Conservation (phyloP, 2,888 invertebrate genomes). For the Drosophila lutescens region DNA sequence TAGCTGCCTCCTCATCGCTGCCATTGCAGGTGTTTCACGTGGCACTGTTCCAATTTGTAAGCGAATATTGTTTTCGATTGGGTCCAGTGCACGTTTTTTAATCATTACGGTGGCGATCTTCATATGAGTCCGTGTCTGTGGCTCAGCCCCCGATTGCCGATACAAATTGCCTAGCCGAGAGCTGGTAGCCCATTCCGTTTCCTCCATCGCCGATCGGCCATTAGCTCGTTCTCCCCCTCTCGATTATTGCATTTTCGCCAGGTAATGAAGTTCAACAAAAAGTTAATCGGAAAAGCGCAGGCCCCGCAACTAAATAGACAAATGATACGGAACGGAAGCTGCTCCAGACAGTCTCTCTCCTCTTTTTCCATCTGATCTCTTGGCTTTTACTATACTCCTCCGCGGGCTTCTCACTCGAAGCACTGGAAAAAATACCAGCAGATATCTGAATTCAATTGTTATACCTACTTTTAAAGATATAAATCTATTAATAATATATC, state of each 20-base stretch:
- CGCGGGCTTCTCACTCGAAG: neutral
- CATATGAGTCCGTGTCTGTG: constrained; percentile 33
- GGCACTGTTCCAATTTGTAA: constrained; percentile 71
- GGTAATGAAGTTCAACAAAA: constrained; percentile 80
- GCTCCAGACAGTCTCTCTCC: constrained; percentile 41
- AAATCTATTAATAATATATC: neutral
- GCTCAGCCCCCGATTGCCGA: constrained; percentile 28
- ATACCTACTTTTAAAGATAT: too few species aligned
- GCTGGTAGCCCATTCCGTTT: constrained; percentile 6
- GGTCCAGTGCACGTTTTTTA: constrained; percentile 67
- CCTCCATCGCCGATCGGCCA: constrained; percentile 5
- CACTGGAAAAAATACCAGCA: neutral
- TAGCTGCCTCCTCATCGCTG: constrained; percentile 47
- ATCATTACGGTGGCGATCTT: constrained; percentile 65
- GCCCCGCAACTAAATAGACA: constrained; percentile 81
- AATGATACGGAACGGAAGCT: constrained; percentile 84
- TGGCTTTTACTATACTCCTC: constrained; percentile 25
- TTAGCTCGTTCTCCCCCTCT: constrained; percentile 14
- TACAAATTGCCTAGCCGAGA: constrained; percentile 63
- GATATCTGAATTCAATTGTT: too few species aligned
- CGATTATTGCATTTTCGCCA: constrained; percentile 75
- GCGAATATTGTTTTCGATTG: constrained; percentile 66
- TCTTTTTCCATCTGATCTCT: constrained; percentile 5
- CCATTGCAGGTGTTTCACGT: constrained; percentile 68
- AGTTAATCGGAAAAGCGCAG: constrained; percentile 81